Percentiles rank a stretch among this genome's conserved stretches.
These are phyloP conservation scores for Macrophya annulata DNA, from an alignment of 2,888 invertebrate species.

Conservation along the genomic window DNA sequence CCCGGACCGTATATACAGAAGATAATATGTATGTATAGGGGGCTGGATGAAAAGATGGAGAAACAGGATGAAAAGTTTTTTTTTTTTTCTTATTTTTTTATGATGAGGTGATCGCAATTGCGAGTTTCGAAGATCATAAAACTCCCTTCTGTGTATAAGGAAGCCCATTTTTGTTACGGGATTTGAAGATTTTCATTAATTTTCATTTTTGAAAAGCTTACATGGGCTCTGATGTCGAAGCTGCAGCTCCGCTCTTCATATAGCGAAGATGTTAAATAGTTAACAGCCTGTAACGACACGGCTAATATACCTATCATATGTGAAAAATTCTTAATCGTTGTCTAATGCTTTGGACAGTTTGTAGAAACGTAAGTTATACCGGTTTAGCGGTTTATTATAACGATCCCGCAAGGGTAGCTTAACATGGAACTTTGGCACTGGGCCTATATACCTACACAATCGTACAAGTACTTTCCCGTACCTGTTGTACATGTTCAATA, in stretches of 20 bases:
- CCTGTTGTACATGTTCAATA: constrained; percentile 19
- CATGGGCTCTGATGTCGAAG: background rate
- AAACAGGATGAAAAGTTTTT: background rate
- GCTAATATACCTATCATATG: background rate
- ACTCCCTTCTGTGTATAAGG: background rate
- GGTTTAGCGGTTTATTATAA: constrained; percentile 70
- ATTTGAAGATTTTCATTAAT: background rate
- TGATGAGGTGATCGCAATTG: background rate
- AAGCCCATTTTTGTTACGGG: background rate
- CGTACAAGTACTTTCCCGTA: background rate
- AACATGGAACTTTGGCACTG: constrained; percentile 71
- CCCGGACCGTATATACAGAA: background rate
- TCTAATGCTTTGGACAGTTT: constrained; percentile 43
- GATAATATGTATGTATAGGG: background rate
- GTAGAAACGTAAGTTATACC: constrained; percentile 46
- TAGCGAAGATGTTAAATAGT: background rate
- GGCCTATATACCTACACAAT: constrained; percentile 61
- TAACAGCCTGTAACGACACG: background rate
- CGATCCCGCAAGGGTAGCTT: constrained; percentile 66
- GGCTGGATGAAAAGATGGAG: background rate
- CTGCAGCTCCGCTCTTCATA: too few species aligned
- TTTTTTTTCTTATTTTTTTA: background rate
- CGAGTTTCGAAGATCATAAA: background rate
- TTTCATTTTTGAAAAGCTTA: background rate
- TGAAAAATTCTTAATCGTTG: constrained; percentile 45